phyloP scores from a whole-genome alignment of 2,797 vertebrate species.

The Chromobotia macracanthus region DNA sequence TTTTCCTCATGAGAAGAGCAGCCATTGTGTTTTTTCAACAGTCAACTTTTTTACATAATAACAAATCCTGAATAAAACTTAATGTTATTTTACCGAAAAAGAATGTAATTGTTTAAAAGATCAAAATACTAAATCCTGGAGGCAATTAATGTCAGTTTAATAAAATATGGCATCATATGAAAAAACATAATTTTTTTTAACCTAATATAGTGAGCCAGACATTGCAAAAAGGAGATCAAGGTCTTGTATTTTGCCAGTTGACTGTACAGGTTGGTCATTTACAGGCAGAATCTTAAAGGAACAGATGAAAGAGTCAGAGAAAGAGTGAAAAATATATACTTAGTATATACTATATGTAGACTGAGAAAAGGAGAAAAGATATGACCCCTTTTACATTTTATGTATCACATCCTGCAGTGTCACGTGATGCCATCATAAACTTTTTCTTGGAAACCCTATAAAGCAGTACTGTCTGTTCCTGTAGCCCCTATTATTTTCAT shows the following conservation, averaged over 20 bases:
- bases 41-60: slow-evolving; percentile 9
- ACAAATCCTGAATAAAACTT: slow-evolving; percentile 6
- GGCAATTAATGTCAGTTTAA: neutral
- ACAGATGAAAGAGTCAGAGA: neutral
- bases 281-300: too few species aligned
- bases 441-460: neutral
- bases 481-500: slow-evolving; percentile 17
- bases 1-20: slow-evolving; percentile 27
- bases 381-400: neutral
- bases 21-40: slow-evolving; percentile 25
- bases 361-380: neutral
- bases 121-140: neutral
- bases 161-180: neutral
- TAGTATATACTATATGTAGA: neutral
- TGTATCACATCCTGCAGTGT: neutral
- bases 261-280: neutral
- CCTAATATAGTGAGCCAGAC: neutral
- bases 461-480: slow-evolving; percentile 4
- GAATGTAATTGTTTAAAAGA: neutral
- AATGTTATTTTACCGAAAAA: too few species aligned
- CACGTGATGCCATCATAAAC: neutral
- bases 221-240: neutral
- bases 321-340: neutral
- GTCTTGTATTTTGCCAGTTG: neutral
- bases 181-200: neutral